A percentile compares a stretch with the other conserved stretches of the same genome.
Evolutionary conservation across 2,888 invertebrate genomes (phyloP).

Genomic region (Chymomyza procnemis): DNA sequence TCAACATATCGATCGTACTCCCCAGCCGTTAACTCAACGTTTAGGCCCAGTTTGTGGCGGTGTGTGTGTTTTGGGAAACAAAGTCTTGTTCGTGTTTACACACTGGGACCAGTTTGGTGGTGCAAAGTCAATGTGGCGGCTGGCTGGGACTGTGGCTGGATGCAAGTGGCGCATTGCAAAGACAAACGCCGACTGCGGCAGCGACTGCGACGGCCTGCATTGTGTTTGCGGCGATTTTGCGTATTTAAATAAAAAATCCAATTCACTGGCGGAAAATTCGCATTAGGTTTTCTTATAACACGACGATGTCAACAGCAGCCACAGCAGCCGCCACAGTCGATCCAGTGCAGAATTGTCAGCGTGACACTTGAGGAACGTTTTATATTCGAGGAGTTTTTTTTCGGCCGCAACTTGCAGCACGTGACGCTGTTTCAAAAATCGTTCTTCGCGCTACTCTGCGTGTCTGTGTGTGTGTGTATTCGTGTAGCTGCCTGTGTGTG

Average conservation of each 20-base stretch:
- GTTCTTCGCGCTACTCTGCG: slow-evolving; percentile 15
- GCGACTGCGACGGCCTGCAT: slow-evolving; percentile 58
- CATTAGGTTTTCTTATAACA: slow-evolving; percentile 78
- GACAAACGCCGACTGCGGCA: slow-evolving; percentile 21
- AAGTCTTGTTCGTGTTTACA: not conserved
- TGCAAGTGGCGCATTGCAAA: slow-evolving; percentile 17
- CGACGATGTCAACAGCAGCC: slow-evolving; percentile 75
- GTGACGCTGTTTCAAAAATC: slow-evolving; percentile 26
- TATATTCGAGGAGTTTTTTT: slow-evolving; percentile 23
- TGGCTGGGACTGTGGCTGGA: not conserved
- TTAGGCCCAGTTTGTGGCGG: slow-evolving; percentile 2
- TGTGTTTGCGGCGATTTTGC: slow-evolving; percentile 56
- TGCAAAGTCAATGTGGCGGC: slow-evolving; percentile 13
- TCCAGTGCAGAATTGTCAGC: slow-evolving; percentile 23
- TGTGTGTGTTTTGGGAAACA: not conserved
- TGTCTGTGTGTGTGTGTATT: slow-evolving; percentile 23
- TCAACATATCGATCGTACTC: not conserved
- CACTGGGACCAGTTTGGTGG: slow-evolving; percentile 51
- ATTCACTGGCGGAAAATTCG: slow-evolving; percentile 74
- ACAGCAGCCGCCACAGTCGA: not conserved
- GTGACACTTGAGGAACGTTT: slow-evolving; percentile 52
- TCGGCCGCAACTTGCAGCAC: slow-evolving; percentile 20
- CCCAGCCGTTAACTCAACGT: not conserved
- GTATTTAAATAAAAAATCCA: slow-evolving; percentile 77
- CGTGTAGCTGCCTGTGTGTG: slow-evolving; percentile 4